Evolutionary conservation across 2,113 vertebrate species (phyloP).

Genomic region (Atractosteus spatula): DNA sequence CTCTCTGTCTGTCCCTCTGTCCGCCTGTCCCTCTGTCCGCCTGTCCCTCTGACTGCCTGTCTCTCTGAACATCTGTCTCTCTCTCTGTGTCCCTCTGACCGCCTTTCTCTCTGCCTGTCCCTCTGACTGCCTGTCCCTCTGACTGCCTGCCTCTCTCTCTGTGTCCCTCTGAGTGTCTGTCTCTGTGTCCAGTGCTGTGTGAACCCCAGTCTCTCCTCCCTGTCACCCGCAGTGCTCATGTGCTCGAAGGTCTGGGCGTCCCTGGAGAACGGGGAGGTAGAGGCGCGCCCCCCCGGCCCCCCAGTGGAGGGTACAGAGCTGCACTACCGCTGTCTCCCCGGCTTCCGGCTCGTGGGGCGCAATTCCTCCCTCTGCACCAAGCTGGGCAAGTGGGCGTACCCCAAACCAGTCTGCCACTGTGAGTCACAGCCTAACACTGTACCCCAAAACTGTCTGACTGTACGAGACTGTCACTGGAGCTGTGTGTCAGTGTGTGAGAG

Average conservation of each 20-base stretch:
- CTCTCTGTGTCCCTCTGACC: background rate
- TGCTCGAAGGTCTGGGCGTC: conserved; percentile 82
- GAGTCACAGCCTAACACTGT: conserved; percentile 37
- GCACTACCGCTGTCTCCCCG: conserved; percentile 80
- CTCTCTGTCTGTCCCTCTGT: background rate
- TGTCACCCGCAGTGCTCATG: conserved; percentile 70
- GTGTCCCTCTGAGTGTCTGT: background rate
- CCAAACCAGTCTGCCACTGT: conserved; percentile 87
- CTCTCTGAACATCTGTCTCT: background rate
- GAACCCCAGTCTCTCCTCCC: background rate
- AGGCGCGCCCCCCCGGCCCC: conserved; percentile 60
- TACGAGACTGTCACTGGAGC: background rate
- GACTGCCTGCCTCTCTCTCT: conserved; percentile 5
- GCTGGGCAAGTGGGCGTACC: conserved; percentile 81
- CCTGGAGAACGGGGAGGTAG: conserved; percentile 85
- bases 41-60: background rate
- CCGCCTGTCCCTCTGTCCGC: background rate
- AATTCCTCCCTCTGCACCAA: conserved; percentile 83
- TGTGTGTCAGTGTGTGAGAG: no score
- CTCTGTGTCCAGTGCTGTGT: background rate
- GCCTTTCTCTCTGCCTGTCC: background rate
- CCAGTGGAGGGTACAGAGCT: conserved; percentile 81
- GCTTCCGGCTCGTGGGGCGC: conserved; percentile 82
- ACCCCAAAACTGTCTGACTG: no score
- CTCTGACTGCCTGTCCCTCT: background rate